A percentile compares a stretch with the other conserved stretches of the same genome.
Evolutionary conservation across 1,140 invertebrate species (phyloP).

Genomic region (Campodea augens): DNA sequence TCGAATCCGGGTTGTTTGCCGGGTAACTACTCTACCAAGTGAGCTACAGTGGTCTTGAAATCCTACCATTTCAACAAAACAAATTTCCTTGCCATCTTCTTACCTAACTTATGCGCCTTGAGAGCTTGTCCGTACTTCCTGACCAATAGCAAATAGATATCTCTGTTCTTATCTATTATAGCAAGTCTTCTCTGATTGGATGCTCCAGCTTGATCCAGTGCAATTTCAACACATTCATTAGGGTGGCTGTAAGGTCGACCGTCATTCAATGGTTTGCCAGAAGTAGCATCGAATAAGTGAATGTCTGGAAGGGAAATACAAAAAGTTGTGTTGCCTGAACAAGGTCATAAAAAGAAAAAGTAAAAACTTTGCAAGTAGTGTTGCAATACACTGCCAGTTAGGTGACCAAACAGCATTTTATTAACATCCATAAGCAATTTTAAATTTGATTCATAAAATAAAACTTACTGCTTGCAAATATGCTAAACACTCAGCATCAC

Average conservation of each 20-base stretch:
- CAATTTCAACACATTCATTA: slow-evolving; percentile 44
- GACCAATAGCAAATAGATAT: slow-evolving; percentile 53
- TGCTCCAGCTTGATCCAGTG: slow-evolving; percentile 56
- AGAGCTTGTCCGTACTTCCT: slow-evolving; percentile 40
- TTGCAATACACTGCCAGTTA: no score
- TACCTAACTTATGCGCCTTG: slow-evolving; percentile 4
- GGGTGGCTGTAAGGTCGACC: slow-evolving; percentile 39
- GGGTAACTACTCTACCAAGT: no score
- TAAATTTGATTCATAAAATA: slow-evolving; percentile 3
- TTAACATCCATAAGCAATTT: slow-evolving; percentile 9
- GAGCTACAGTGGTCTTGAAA: no score
- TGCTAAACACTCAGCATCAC: no score
- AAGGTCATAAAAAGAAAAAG: no score
- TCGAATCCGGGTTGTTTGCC: no score
- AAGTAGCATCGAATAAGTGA: slow-evolving; percentile 63
- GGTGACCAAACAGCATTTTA: slow-evolving; percentile 9
- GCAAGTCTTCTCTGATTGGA: slow-evolving; percentile 48
- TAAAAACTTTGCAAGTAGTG: no score
- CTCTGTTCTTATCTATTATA: slow-evolving; percentile 60
- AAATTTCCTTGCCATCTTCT: slow-evolving; percentile 11
- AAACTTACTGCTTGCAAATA: slow-evolving; percentile 2
- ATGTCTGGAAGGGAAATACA: slow-evolving; percentile 57
- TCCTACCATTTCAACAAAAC: no score
- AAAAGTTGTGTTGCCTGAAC: no score
- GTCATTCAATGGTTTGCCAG: slow-evolving; percentile 46